Evolutionary conservation across 2,797 vertebrate genomes (phyloP).

Genomic region (Anguilla marmorata): DNA sequence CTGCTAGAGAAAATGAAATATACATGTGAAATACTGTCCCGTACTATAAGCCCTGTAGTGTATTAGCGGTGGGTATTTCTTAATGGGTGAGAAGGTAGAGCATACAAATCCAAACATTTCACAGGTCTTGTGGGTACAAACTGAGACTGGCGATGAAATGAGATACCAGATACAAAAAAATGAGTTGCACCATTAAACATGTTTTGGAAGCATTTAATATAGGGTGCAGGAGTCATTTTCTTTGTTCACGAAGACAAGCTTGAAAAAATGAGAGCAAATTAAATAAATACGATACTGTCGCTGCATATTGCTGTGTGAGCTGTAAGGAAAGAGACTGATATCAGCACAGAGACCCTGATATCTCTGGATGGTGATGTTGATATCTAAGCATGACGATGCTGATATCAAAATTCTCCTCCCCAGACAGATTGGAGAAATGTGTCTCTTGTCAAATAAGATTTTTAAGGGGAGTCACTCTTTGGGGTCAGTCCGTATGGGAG

Average conservation of each 20-base stretch:
- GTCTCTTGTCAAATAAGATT: slow-evolving; percentile 41
- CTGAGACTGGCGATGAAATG: not conserved
- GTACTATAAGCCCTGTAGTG: not conserved
- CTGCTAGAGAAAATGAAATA: not conserved
- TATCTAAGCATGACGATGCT: not conserved
- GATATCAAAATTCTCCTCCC: slow-evolving; percentile 22
- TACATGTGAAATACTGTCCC: not conserved
- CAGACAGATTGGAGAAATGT: slow-evolving; percentile 22
- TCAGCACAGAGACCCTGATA: not conserved
- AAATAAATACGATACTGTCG: not conserved
- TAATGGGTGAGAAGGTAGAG: not conserved
- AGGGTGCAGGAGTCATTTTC: not conserved
- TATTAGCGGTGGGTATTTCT: not conserved
- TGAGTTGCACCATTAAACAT: not conserved
- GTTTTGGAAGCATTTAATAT: not conserved
- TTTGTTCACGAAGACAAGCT: not conserved
- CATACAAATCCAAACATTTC: not conserved
- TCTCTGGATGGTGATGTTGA: not conserved
- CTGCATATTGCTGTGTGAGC: not conserved
- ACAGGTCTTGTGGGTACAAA: not conserved
- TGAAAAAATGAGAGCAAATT: not conserved
- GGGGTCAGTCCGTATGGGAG: slow-evolving; percentile 37
- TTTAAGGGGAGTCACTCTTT: slow-evolving; percentile 20
- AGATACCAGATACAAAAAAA: not conserved
- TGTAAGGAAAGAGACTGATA: not conserved